Evolutionary conservation across 64 coral and sea anemone species (phyloP), one percentile per base, ranked within the genome.

Genomic region (Stylophora pistillata): DNA sequence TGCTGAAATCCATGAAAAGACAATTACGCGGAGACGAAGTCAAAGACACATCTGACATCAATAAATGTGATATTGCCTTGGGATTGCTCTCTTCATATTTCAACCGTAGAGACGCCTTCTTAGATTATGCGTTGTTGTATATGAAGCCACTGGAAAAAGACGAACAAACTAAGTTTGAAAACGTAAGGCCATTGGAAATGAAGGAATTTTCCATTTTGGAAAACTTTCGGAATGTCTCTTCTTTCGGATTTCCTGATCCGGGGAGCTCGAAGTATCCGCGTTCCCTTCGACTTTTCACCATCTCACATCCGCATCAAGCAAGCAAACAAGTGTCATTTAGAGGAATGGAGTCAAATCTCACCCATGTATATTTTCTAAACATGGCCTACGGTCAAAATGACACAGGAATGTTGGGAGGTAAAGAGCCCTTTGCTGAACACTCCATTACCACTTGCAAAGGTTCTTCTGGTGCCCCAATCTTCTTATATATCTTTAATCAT

Each of bases 101-200:
- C 47, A 37, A 47, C 26, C 28, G 23, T 53, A 89, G 76, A 55
- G 90, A 91, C 66, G 81, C 90, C n/a, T 91, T 91, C 33, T 73
- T 86, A 10, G 90, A 91, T 77, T 91, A 91, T 78, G 90, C 74
- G 13, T 61, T 91, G 30, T 71, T 91, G 72, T 86, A 91, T 62
- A 78, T 91, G 34, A 78, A 78, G 59, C 90, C 90, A 3, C 41
- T 85, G 37, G 90, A 86, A 78, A 77, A 74, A 18, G 82, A 78
- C 0, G 34, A 82, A 2, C n/a, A 84, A 83, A 29, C 89, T 34
- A 37, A 60, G 53, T 58, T 90, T 59, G 78, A 6, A 28, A 62
- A 59, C 3, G 53, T 82, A 23, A 74, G 37, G 10, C 78, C 88
- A 4, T 27, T 90, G 26, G 81, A 85, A 34, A 86, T 86, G 73